Base-by-base conservation (phyloP, 2,113 vertebrate genomes). In the Xenotilapia longispinis region DNA sequence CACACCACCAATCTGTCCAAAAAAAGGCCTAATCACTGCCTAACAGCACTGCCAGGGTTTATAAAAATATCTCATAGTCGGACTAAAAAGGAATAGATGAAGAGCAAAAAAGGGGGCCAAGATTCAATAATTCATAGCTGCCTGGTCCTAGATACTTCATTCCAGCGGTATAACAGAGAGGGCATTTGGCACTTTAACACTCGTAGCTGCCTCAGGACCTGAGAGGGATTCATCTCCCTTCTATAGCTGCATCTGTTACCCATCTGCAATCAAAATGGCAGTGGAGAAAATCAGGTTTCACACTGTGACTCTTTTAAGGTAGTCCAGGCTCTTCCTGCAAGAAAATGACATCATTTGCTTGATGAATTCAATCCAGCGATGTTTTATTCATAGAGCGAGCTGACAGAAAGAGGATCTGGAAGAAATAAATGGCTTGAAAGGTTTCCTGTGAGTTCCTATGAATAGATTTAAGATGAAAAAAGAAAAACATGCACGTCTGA, bases 61-160 rank as follows among this genome's bases (percentile, higher is more conserved):
- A 36, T 60, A 80, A 31, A 92, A 81, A 89, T 87, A 88, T 84
- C 70, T 55, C 26, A 33, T 5, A 23, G 78, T 13, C n/a, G n/a
- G 40, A 55, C 80, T 78, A 84, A 90, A 92, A 93, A 57, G 54
- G 90, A 91, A 91, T 68, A 80, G 21, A 47, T 79, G 88, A 93
- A 11, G 60, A 70, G 47, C 21, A 40, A 33, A 86, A 92, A 68
- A 68, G 13, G 21, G 68, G 10, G 79, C 19, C 47, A 79, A 60
- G 31, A 58, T 68, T 94, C 15, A 95, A 94, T 94, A 94, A 94
- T 94, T 95, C 85, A 95, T 91, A 53, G 87, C 75, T 90, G 91
- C 78, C 87, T 82, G 88, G 36, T 84, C 80, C 60, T 88, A 90
- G 91, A 84, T 54, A 82, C 89, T 89, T 91, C 80, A 89, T 92